Evolutionary conservation across 1,140 invertebrate species (phyloP), one percentile per base, ranked within the genome.

Genomic region (Sipha flava): DNA sequence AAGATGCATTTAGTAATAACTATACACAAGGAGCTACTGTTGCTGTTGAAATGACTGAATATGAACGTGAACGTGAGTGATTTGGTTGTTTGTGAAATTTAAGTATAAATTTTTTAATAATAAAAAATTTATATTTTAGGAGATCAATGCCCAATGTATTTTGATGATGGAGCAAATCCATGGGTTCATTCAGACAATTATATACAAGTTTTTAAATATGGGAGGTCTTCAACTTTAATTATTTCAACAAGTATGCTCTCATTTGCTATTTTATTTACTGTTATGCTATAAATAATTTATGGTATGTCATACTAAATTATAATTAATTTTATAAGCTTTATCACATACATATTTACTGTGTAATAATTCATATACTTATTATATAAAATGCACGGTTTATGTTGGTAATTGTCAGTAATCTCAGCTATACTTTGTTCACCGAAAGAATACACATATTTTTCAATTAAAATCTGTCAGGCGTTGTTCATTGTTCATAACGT

Each of bases 131-230:
- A n/a, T 12, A 70, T 85, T 85, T 62, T 82, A 91, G 90, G 91
- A 81, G 95, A 98, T 87, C 93, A 94, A 83, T 97, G 95, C 86
- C 95, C 95, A 0, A 95, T 97, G 94, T 90, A 92, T 85, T 97
- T 97, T 85, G 95, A 97, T 84, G 95, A 97, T 85, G 95, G 95
- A 1, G 86, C 88, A 34, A 91, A 97, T 87, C 95, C 95, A 0
- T 97, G 94, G 93, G 4, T 59, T 47, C 49, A 80, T 37, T 18
- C 70, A 37, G 80, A 80, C 16, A 75, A 62, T 31, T 73, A 62
- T 31, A 47, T 80, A 37, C 70, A 80, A 80, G 72, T 80, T 47
- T 75, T 80, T 49, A 73, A 77, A 16, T 72, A 75, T 64, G 80
- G 80, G 2, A 10, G 43, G 23, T 57, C 80, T 14, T 59, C 66